phyloP scores from a whole-genome alignment of 2,797 vertebrate genomes.

The Oophaga sylvatica region DNA sequence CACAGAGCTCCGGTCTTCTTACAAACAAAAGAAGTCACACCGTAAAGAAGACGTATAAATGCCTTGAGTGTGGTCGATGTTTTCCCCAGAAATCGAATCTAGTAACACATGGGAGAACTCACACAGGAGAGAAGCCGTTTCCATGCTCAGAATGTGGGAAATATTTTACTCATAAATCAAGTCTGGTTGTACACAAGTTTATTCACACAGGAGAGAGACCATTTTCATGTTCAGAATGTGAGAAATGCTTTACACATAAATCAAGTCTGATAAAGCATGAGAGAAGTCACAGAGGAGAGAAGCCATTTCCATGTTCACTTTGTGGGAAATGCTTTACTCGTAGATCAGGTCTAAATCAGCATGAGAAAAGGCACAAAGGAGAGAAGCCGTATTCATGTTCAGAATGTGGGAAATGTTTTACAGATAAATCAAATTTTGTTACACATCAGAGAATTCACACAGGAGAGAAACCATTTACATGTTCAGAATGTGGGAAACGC shows the following conservation, averaged over 20 bases:
- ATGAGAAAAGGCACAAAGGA: conserved; percentile 60
- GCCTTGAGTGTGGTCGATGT: too few relatives aligned
- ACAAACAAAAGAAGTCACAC: too few relatives aligned
- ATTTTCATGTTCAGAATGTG: conserved; percentile 47
- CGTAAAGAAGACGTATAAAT: too few relatives aligned
- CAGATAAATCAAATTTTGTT: conserved; percentile 57
- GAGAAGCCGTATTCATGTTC: conserved; percentile 74
- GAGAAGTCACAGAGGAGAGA: conserved; percentile 60
- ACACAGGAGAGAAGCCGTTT: conserved; percentile 50
- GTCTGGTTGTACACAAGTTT: conserved; percentile 40
- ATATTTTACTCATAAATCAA: conserved; percentile 31
- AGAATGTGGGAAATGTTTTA: conserved; percentile 76
- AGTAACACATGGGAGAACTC: too few relatives aligned
- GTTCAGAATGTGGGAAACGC: conserved; percentile 57
- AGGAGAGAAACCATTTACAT: conserved; percentile 73
- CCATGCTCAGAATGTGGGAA: conserved; percentile 48
- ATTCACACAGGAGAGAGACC: conserved; percentile 50
- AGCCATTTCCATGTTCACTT: conserved; percentile 57
- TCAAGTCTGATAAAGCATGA: conserved; percentile 51
- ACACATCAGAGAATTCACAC: conserved; percentile 68
- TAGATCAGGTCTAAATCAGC: conserved; percentile 41
- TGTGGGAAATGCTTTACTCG: conserved; percentile 60
- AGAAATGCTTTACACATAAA: conserved; percentile 28
- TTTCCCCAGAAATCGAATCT: too few relatives aligned
- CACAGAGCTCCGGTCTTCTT: too few relatives aligned